Percentiles rank a stretch among this genome's conserved stretches.
Evolutionary conservation across 2,888 invertebrate genomes (phyloP).

Genomic region (Azorinus chamasolen): DNA sequence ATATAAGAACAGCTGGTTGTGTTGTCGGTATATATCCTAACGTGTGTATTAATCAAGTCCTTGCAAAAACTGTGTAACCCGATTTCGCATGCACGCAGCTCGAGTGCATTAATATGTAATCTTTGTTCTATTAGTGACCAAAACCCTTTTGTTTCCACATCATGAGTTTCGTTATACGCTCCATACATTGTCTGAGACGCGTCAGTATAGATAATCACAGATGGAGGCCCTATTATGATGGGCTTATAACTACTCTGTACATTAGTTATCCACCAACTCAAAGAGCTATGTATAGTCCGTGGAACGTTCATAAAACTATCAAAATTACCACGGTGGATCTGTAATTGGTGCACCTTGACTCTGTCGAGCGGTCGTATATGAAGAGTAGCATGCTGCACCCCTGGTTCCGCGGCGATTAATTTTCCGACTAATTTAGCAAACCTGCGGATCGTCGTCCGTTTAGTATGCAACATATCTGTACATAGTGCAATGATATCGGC

Average conservation of each 20-base stretch:
- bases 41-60: conserved; percentile 26
- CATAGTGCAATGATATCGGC: neutral
- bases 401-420: conserved; percentile 13
- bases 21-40: conserved; percentile 31
- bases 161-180: conserved; percentile 26
- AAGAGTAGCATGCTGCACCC: conserved; percentile 39
- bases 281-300: neutral
- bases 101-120: conserved; percentile 54
- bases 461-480: neutral
- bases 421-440: conserved; percentile 8
- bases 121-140: conserved; percentile 34
- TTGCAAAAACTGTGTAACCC: conserved; percentile 30
- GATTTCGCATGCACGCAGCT: conserved; percentile 45
- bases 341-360: too few species aligned
- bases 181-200: conserved; percentile 16
- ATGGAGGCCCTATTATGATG: conserved; percentile 29
- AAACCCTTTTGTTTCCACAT: conserved; percentile 19
- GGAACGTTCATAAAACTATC: conserved; percentile 23
- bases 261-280: conserved; percentile 52
- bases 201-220: conserved; percentile 30
- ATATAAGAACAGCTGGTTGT: conserved; percentile 45
- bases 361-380: neutral
- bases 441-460: conserved; percentile 3
- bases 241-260: neutral
- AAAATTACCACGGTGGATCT: conserved; percentile 7